These are phyloP conservation scores for Eudasyphora cyanicolor DNA, from an alignment of 2,888 invertebrate species.

Conservation along the genomic window DNA sequence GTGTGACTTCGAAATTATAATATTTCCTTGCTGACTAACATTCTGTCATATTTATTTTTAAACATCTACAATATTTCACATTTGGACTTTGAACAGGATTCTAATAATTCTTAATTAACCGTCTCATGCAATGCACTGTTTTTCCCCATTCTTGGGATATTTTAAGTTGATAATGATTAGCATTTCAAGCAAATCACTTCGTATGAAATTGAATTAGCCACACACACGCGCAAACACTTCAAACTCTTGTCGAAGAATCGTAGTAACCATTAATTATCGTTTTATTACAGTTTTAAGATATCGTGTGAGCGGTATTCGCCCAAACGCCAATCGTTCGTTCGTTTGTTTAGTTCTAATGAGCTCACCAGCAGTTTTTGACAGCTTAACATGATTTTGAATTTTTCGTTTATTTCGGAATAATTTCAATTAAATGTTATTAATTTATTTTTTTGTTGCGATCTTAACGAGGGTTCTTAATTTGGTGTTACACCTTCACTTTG, in stretches of 20 bases:
- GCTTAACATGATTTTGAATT: constrained; percentile 58
- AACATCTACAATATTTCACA: too few species aligned
- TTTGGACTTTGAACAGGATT: too few species aligned
- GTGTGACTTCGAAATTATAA: too few species aligned
- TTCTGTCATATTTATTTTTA: too few species aligned
- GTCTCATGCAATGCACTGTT: not conserved
- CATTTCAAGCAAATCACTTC: not conserved
- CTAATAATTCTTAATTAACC: too few species aligned
- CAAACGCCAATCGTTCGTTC: not conserved
- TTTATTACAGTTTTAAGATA: not conserved
- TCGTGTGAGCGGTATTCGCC: not conserved
- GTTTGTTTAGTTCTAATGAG: constrained; percentile 28
- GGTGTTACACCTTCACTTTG: constrained; percentile 46
- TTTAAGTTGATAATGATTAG: not conserved
- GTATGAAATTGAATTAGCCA: constrained; percentile 16
- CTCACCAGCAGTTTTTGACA: constrained; percentile 62
- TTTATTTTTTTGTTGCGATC: constrained; percentile 2
- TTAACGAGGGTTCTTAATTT: not conserved
- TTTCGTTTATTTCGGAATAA: not conserved
- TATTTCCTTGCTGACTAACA: too few species aligned
- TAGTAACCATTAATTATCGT: constrained; percentile 25
- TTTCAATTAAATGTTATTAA: constrained; percentile 1
- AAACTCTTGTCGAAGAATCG: not conserved
- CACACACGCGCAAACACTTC: not conserved
- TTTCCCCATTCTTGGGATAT: not conserved